These are phyloP conservation scores for Neelides folsomi DNA, from an alignment of 2,888 invertebrate genomes.

Conservation along the genomic window DNA sequence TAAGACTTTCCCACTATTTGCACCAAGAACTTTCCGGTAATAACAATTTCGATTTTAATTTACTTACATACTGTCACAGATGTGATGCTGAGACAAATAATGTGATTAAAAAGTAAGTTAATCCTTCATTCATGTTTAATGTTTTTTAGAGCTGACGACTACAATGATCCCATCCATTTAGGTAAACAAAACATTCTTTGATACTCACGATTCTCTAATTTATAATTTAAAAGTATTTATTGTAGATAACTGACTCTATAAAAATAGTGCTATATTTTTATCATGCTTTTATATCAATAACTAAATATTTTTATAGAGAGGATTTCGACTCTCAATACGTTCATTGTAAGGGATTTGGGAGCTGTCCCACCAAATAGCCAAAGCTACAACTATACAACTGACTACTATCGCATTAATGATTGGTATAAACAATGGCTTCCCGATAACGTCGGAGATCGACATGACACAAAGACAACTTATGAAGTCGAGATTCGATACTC, in stretches of 20 bases:
- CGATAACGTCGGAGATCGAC: slow-evolving; percentile 60
- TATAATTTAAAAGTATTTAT: too few relatives aligned
- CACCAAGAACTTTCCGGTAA: slow-evolving; percentile 68
- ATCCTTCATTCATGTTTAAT: not conserved
- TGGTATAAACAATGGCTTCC: slow-evolving; percentile 86
- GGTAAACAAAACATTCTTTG: too few relatives aligned
- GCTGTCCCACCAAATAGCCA: slow-evolving; percentile 64
- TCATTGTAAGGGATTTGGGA: slow-evolving; percentile 71
- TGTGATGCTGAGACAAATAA: not conserved
- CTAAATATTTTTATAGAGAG: slow-evolving; percentile 49
- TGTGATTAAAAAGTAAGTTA: not conserved
- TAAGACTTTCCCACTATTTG: slow-evolving; percentile 84
- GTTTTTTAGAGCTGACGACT: slow-evolving; percentile 61
- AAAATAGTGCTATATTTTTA: too few relatives aligned
- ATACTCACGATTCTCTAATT: too few relatives aligned
- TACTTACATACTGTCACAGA: not conserved
- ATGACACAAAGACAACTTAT: slow-evolving; percentile 84
- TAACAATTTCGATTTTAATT: slow-evolving; percentile 23
- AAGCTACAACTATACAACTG: slow-evolving; percentile 77
- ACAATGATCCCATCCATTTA: slow-evolving; percentile 88
- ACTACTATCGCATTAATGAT: slow-evolving; percentile 80
- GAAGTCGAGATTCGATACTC: slow-evolving; percentile 86
- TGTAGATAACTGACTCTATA: too few relatives aligned
- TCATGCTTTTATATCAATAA: too few relatives aligned
- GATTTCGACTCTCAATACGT: slow-evolving; percentile 88